These are phyloP conservation scores for Drosophila tripunctata DNA, from an alignment of 2,888 invertebrate genomes.

Conservation along the genomic window DNA sequence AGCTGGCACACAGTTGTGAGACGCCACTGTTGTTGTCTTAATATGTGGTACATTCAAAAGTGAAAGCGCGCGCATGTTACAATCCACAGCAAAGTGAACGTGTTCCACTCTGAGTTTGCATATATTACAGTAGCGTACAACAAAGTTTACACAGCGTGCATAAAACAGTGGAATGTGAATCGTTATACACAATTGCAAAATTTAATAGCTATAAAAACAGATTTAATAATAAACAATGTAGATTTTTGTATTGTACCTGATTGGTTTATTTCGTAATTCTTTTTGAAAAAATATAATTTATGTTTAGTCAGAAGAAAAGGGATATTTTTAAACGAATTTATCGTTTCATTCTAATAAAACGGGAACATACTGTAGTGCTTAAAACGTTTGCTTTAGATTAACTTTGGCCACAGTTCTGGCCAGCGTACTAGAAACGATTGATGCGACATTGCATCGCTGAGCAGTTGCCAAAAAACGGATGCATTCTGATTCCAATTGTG, in stretches of 20 bases:
- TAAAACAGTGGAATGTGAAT: too few species aligned
- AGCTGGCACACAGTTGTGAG: not conserved
- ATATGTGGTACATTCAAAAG: not conserved
- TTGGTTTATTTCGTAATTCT: constrained; percentile 17
- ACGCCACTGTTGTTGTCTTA: not conserved
- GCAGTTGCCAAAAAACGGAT: constrained; percentile 74
- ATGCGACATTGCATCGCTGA: constrained; percentile 68
- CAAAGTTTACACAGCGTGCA: too few species aligned
- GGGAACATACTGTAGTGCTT: not conserved
- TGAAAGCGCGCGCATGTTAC: not conserved
- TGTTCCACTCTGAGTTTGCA: not conserved
- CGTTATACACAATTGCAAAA: too few species aligned
- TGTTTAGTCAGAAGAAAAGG: constrained; percentile 14
- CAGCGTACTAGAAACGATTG: constrained; percentile 65
- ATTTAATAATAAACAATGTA: not conserved
- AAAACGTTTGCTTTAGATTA: constrained; percentile 44
- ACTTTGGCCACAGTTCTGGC: constrained; percentile 59
- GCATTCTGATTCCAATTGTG: constrained; percentile 46
- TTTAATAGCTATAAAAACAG: too few species aligned
- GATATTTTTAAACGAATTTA: constrained; percentile 4
- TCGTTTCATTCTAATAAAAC: constrained; percentile 4
- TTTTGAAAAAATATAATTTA: constrained; percentile 55
- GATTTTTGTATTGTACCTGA: not conserved
- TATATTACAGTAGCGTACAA: not conserved
- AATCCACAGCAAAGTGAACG: not conserved